Conservation (phyloP, 2,888 invertebrate genomes). For the Sphinx pinastri region DNA sequence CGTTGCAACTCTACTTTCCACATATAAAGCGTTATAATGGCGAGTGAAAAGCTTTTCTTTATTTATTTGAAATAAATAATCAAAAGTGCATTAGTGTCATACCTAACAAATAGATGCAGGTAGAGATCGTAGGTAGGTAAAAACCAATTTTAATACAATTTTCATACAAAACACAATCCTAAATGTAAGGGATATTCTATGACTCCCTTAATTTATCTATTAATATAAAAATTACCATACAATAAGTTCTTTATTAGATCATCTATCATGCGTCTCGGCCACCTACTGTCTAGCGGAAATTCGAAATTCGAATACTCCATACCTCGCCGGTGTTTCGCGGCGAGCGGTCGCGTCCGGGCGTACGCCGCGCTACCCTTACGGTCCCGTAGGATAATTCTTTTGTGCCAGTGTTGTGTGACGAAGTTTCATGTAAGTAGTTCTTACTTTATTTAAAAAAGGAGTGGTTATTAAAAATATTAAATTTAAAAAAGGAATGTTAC, state of each 20-base stretch:
- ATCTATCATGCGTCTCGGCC: constrained; percentile 26
- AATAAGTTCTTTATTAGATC: constrained; percentile 27
- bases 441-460: not conserved
- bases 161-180: not conserved
- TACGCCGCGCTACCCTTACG: constrained; percentile 39
- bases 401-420: constrained; percentile 25
- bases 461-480: not conserved
- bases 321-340: constrained; percentile 49
- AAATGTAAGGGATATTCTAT: not conserved
- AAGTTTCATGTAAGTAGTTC: constrained; percentile 27
- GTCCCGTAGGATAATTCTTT: constrained; percentile 25
- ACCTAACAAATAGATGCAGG: too few relatives aligned
- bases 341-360: constrained; percentile 45
- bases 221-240: constrained; percentile 21
- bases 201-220: not conserved
- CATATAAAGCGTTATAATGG: too few relatives aligned
- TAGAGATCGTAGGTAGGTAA: not conserved
- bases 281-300: constrained; percentile 33
- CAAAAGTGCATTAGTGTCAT: too few relatives aligned
- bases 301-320: constrained; percentile 34
- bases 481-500: not conserved
- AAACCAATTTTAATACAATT: not conserved
- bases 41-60: too few relatives aligned
- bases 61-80: too few relatives aligned
- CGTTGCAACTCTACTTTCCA: too few relatives aligned